Evolutionary conservation across 23 tunicate genomes (phyloP).

Genomic region (Trididemnum clinides): DNA sequence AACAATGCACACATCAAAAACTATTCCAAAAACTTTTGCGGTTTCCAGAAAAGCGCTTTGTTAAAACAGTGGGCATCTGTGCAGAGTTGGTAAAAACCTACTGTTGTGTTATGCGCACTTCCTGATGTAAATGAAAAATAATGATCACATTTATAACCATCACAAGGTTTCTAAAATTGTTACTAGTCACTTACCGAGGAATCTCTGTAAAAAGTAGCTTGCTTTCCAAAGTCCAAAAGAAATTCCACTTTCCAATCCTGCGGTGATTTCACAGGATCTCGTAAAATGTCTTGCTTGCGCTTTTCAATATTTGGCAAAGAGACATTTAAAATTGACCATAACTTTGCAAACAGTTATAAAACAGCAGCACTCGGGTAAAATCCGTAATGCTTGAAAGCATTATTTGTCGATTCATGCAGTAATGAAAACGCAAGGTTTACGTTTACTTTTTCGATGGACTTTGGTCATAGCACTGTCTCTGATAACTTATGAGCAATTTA

Average conservation of each 20-base stretch:
- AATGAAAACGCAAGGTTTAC: conserved; percentile 1
- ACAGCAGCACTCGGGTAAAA: neutral
- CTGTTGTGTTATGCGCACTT: too few species aligned
- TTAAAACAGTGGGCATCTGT: too few species aligned
- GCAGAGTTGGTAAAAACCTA: too few species aligned
- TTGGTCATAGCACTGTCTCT: conserved; percentile 10
- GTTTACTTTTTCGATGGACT: conserved; percentile 14
- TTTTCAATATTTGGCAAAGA: neutral
- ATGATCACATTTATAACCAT: too few species aligned
- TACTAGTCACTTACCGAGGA: conserved; percentile 9
- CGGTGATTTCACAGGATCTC: conserved; percentile 6
- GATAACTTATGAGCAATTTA: conserved; percentile 11
- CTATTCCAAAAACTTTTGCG: too few species aligned
- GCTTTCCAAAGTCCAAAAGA: neutral
- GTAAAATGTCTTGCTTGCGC: neutral
- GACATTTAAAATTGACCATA: conserved; percentile 10
- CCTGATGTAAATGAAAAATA: too few species aligned
- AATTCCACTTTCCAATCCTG: conserved; percentile 9
- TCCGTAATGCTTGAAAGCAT: conserved; percentile 8
- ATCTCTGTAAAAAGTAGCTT: neutral
- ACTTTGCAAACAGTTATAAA: conserved; percentile 3
- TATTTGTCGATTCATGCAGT: neutral
- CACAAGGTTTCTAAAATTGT: too few species aligned
- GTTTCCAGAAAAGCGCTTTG: too few species aligned
- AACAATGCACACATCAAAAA: too few species aligned